A percentile compares a stretch with the other conserved stretches of the same genome.
phyloP scores from a whole-genome alignment of 2,797 vertebrate genomes.

The Mormyrops boulengeri region DNA sequence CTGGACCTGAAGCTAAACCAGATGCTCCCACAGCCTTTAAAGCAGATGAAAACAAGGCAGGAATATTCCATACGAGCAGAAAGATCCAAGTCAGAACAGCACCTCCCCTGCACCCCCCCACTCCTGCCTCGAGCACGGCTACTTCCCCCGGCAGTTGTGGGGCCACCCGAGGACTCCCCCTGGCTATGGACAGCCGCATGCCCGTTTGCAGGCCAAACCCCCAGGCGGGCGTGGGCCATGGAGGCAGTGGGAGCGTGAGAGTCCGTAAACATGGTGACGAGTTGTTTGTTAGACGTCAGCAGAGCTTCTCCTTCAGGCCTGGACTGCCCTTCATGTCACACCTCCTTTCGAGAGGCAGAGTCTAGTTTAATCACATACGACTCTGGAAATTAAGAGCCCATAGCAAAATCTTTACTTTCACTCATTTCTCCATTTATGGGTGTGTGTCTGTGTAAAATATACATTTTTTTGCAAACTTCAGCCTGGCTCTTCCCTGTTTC shows the following conservation, averaged over 20 bases:
- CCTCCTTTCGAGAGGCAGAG: not conserved
- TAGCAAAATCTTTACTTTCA: not conserved
- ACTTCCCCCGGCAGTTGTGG: not conserved
- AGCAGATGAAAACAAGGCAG: slow-evolving; percentile 55
- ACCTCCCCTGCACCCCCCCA: slow-evolving; percentile 33
- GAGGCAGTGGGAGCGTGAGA: not conserved
- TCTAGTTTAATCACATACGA: not conserved
- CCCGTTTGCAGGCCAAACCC: not conserved
- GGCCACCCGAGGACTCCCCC: not conserved
- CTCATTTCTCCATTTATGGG: not conserved
- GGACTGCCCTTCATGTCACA: not conserved
- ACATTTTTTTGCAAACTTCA: not conserved
- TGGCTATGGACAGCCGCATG: not conserved
- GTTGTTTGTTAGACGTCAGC: not conserved
- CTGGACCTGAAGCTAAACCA: slow-evolving; percentile 69
- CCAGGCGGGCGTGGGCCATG: not conserved
- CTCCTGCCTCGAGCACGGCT: slow-evolving; percentile 8
- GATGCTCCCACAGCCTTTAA: slow-evolving; percentile 48
- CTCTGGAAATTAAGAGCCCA: too few species aligned
- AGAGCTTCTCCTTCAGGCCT: not conserved
- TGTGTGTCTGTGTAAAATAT: not conserved
- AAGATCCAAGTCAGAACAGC: slow-evolving; percentile 53
- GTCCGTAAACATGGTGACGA: not conserved
- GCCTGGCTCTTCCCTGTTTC: not conserved
- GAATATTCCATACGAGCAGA: slow-evolving; percentile 53